These are phyloP conservation scores for Astyanax mexicanus DNA, from an alignment of 2,797 vertebrate species.

Conservation along the genomic window DNA sequence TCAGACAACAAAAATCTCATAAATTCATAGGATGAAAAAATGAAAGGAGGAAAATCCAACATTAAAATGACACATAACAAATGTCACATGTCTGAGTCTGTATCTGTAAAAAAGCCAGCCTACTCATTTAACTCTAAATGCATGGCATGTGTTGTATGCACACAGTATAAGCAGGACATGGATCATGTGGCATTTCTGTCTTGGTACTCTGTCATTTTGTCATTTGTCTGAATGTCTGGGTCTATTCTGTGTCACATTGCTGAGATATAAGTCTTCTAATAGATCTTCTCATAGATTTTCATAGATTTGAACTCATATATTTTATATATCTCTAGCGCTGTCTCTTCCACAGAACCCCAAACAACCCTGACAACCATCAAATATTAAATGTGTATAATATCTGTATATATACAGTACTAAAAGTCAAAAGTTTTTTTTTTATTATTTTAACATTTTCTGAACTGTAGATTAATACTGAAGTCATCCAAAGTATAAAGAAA, in stretches of 20 bases:
- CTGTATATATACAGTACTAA: too few species aligned
- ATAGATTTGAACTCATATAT: neutral
- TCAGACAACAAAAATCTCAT: slow-evolving; percentile 19
- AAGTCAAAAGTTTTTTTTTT: too few species aligned
- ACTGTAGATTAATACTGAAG: too few species aligned
- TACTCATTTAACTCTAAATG: neutral
- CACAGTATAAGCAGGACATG: neutral
- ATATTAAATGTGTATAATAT: too few species aligned
- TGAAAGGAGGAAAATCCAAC: neutral
- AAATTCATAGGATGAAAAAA: neutral
- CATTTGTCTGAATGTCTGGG: neutral
- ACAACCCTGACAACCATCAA: too few species aligned
- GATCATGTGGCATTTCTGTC: neutral
- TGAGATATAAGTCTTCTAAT: neutral
- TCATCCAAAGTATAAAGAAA: too few species aligned
- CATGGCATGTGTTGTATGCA: neutral
- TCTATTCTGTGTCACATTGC: neutral
- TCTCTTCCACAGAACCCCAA: too few species aligned
- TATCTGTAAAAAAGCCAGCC: neutral
- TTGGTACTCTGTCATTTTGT: neutral
- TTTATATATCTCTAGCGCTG: too few species aligned
- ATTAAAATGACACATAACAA: neutral
- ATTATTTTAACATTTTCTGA: too few species aligned
- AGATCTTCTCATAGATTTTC: neutral
- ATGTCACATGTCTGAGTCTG: neutral